Evolutionary conservation across 2,797 vertebrate genomes (phyloP), one percentile per base, ranked within the genome.

Genomic region (Astyanax mexicanus): DNA sequence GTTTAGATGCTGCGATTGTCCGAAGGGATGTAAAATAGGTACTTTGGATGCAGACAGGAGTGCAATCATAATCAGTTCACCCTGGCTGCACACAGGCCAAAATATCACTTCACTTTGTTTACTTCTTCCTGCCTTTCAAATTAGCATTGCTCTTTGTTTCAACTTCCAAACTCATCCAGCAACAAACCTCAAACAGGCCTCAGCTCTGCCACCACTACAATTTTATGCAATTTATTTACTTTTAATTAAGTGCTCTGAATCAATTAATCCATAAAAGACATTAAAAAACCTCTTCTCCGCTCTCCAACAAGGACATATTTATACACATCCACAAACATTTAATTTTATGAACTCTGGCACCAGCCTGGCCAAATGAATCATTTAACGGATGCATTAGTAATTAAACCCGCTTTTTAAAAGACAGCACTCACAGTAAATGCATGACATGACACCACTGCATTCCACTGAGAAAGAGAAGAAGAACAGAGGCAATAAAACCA

Each of bases 221-320:
- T 75, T 81, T 76, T 17, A 65, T 76, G 49, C 45, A 67, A 73
- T 68, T 64, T 76, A 75, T 74, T 81, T 80, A 65, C 69, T 80
- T 84, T 73, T 82, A 75, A 84, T 80, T 60, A 80, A 80, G 52
- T 58, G 58, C 68, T 62, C 60, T 58, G 42, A 80, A 75, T 84
- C 49, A 61, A 29, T 81, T 74, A 73, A 78, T 78, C 75, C 19
- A 80, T 71, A 58, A 75, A 78, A 25, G 29, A 45, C 45, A 69
- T 70, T 62, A 64, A 81, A 64, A 13, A 40, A 74, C 13, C n/a
- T 23, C n/a, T 27, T 37, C 32, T 70, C 25, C 72, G 60, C 65
- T 79, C 19, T 66, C n/a, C 12, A 19, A 55, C 35, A 17, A 77
- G 58, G 61, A 60, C 52, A 65, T 37, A 72, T 82, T 77, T 62